Base-by-base conservation (phyloP, 2,113 vertebrate genomes). In the Gymnogyps californianus region DNA sequence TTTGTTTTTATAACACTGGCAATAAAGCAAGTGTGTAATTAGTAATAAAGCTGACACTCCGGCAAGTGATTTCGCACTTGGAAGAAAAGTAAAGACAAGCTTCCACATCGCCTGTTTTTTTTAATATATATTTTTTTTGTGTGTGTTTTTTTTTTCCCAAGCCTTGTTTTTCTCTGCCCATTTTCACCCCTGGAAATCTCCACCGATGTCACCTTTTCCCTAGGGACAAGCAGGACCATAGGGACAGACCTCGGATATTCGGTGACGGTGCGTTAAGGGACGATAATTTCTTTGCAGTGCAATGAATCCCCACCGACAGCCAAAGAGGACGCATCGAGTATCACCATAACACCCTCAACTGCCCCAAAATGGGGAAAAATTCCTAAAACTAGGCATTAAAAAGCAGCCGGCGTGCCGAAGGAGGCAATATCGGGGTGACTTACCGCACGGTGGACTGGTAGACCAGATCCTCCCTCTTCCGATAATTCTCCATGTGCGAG, bases 371-470 rank as follows among this genome's bases (percentile, higher is more conserved):
- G 8, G 47, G 31, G 38, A 14, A 14, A 38, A 70, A 59, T 1
- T 12, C 55, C 82, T 8, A 9, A 52, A 81, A 67, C 5, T 0
- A 8, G 6, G 20, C 5, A 9, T n/a, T 15, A n/a, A 15, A 31
- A 32, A 79, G 36, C 51, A 71, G 12, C 31, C 1, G 2, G 5
- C 13, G 1, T 2, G 22, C 8, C 21, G 6, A 18, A 72, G 38
- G 51, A 64, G 36, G 29, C 2, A 17, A 10, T 4, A 3, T 3
- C 0, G 1, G 24, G 36, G n/a, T 4, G 44, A 83, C 99, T 98
- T 91, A 99, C 99, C 99, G 98, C 83, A 99, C 99, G 1, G 99
- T 99, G 40, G 99, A 99, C 96, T 99, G 99, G 84, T 99, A 99
- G 66, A 99, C 98, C 57, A 99, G 97, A 44, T 99, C 98, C 71